phyloP scores from a whole-genome alignment of 2,888 invertebrate species.

The Eristalis intricaria region DNA sequence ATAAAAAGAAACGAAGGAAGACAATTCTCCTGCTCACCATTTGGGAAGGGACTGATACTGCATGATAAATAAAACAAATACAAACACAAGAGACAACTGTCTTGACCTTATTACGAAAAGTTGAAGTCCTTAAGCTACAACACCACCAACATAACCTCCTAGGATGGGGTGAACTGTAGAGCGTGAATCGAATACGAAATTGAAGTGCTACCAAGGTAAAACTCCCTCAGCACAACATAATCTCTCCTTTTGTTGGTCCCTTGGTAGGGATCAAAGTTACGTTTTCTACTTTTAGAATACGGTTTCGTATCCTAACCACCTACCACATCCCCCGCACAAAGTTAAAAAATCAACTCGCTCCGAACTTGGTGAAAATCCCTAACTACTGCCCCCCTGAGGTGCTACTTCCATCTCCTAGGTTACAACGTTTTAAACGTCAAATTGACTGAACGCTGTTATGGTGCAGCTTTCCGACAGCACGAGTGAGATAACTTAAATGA shows the following conservation, averaged over 20 bases:
- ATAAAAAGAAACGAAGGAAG: conserved; percentile 1
- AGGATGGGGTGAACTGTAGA: conserved; percentile 54
- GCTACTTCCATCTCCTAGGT: not conserved
- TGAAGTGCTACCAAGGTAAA: conserved; percentile 37
- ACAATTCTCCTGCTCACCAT: not conserved
- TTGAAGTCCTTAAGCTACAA: conserved; percentile 63
- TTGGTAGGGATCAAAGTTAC: conserved; percentile 6
- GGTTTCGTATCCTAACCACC: not conserved
- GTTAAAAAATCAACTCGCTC: conserved; percentile 44
- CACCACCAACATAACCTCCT: conserved; percentile 12
- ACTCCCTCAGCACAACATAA: not conserved
- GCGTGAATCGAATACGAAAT: conserved; percentile 62
- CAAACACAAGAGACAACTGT: conserved; percentile 38
- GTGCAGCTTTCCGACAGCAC: conserved; percentile 38
- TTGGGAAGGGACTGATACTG: conserved; percentile 35
- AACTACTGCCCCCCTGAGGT: conserved; percentile 16
- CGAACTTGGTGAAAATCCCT: not conserved
- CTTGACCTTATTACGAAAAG: conserved; percentile 69
- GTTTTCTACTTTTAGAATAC: not conserved
- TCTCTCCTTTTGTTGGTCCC: not conserved
- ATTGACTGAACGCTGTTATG: conserved; percentile 34
- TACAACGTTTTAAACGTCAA: conserved; percentile 39
- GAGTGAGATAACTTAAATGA: conserved; percentile 60
- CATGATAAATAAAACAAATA: conserved; percentile 19
- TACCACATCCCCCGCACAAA: conserved; percentile 2